Evolutionary conservation across 2,113 vertebrate genomes (phyloP), one percentile per base, ranked within the genome.

Genomic region (Bostrychus sinensis): DNA sequence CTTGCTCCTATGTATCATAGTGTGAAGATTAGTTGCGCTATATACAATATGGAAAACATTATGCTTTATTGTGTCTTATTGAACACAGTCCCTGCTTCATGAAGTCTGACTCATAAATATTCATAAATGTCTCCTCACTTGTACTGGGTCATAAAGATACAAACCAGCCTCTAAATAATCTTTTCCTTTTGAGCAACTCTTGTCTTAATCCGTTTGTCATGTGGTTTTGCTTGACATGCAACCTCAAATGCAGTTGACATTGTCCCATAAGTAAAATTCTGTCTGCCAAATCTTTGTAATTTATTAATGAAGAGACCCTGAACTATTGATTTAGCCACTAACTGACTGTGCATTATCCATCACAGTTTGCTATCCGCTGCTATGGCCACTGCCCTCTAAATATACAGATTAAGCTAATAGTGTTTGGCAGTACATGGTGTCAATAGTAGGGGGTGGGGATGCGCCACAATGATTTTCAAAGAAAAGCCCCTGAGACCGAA

Each of bases 401-500:
- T 72, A 57, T 51, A 74, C 50, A 67, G 50, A 72, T 69, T 34
- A 43, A 19, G 16, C 34, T 60, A 34, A 70, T 63, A 60, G 20
- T 77, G 63, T 80, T 82, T 80, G 53, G 51, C 28, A 81, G 77
- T 73, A 53, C 34, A 39, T 70, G 17, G 72, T 76, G 72, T 80
- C 51, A 70, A 50, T 16, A 13, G 12, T 34, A 28, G 56, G 38
- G 62, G 30, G 16, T 55, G 42, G 56, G 28, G 63, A 73, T 55
- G 65, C 48, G 60, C 43, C 22, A 46, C 46, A 72, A 45, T 72
- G 62, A 72, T 61, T 81, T 58, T 65, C 58, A 67, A 58, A 83
- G 70, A 82, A 81, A n/a, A 78, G n/a, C 48, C 72, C 67, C 38
- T 72, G n/a, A 48, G 63, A 79, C 56, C 73, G 46, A 7, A 32